Conservation (phyloP, 2,888 invertebrate genomes). For the Elysia crispata region DNA sequence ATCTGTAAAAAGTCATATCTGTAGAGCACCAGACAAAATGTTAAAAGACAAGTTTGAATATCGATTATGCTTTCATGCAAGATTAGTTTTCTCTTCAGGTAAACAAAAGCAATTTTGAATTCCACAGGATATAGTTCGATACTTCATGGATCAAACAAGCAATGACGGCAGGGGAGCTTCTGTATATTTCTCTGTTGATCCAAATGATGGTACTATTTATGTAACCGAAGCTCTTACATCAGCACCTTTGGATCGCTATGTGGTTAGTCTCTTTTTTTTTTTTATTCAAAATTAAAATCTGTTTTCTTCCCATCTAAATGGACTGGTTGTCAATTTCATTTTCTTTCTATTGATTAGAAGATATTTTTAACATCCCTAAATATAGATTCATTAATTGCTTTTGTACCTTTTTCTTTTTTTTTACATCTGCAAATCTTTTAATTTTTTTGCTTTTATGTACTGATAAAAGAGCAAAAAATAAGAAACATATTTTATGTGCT, state of each 20-base stretch:
- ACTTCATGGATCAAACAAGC: slow-evolving; percentile 41
- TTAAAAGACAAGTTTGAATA: background rate
- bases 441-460: too few relatives aligned
- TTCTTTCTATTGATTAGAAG: too few relatives aligned
- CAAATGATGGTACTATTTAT: slow-evolving; percentile 46
- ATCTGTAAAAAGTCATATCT: too few relatives aligned
- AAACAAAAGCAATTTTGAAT: background rate
- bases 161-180: slow-evolving; percentile 48
- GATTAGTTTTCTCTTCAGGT: too few relatives aligned
- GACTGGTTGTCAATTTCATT: too few relatives aligned
- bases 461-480: too few relatives aligned
- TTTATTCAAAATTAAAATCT: too few relatives aligned
- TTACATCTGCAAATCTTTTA: too few relatives aligned
- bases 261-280: slow-evolving; percentile 38
- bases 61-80: background rate
- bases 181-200: slow-evolving; percentile 49
- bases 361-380: too few relatives aligned
- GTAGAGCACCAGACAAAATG: too few relatives aligned
- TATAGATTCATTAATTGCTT: background rate
- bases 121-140: slow-evolving; percentile 52
- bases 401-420: background rate
- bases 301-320: too few relatives aligned
- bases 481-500: background rate
- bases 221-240: slow-evolving; percentile 37
- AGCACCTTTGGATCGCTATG: slow-evolving; percentile 35